Evolutionary conservation across 2,113 vertebrate species (phyloP).

Genomic region (Pimephales promelas): DNA sequence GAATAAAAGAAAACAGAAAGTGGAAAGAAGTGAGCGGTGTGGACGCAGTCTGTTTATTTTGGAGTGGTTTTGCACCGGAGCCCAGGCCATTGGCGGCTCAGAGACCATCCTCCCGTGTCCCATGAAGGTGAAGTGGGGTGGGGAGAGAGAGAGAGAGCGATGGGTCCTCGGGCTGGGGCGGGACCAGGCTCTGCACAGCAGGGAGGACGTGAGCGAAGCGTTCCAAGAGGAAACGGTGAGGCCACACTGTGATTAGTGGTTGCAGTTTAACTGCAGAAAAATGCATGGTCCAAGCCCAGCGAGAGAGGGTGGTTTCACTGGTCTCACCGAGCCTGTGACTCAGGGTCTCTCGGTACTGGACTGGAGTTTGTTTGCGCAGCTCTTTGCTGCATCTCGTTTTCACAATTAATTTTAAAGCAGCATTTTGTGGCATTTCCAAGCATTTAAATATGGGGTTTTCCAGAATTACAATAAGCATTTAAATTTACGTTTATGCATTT

Average conservation of each 20-base stretch:
- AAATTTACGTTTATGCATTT: neutral
- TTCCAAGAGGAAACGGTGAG: constrained; percentile 72
- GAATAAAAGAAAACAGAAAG: constrained; percentile 1
- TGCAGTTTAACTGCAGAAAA: constrained; percentile 80
- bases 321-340: constrained; percentile 65
- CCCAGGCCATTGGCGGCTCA: constrained; percentile 54
- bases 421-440: neutral
- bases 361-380: neutral
- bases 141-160: constrained; percentile 10
- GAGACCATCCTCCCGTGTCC: constrained; percentile 57
- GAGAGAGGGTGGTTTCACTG: constrained; percentile 61
- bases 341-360: constrained; percentile 42
- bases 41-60: constrained; percentile 76
- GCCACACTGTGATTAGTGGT: constrained; percentile 77
- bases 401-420: neutral
- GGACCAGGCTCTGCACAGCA: constrained; percentile 51
- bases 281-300: constrained; percentile 71
- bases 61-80: constrained; percentile 59
- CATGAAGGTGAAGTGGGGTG: constrained; percentile 58
- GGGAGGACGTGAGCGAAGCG: constrained; percentile 62
- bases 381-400: neutral
- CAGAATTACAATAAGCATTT: neutral
- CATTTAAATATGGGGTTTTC: neutral
- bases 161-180: constrained; percentile 16
- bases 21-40: constrained; percentile 60